These are phyloP conservation scores for Ceyx melanurus DNA, from an alignment of 2,113 vertebrate genomes.

Conservation along the genomic window DNA sequence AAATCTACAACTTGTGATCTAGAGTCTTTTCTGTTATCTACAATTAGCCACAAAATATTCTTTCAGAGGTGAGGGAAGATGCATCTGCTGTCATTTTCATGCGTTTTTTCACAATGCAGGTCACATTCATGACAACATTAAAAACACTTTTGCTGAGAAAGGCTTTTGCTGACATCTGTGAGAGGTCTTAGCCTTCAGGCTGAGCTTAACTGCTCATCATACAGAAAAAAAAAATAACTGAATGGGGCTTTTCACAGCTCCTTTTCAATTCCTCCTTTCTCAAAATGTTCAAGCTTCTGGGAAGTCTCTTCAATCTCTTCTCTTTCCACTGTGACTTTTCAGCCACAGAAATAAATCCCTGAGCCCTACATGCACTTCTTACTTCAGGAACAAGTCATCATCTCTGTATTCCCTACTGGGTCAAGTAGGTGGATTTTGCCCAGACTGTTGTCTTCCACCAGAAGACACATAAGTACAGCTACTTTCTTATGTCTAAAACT, in stretches of 20 bases:
- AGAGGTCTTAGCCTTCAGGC: not conserved
- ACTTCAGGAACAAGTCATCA: not conserved
- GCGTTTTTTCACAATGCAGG: not conserved
- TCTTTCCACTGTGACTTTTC: not conserved
- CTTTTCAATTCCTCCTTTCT: not conserved
- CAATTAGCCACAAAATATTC: not conserved
- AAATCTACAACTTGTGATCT: not conserved
- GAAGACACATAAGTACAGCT: not conserved
- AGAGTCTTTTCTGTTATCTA: too few relatives aligned
- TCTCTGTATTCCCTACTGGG: not conserved
- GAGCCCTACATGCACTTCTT: not conserved
- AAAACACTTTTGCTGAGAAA: not conserved
- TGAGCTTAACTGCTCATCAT: not conserved
- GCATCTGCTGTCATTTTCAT: not conserved
- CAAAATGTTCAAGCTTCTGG: not conserved
- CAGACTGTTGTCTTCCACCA: not conserved
- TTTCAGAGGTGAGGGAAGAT: not conserved
- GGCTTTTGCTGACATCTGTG: not conserved
- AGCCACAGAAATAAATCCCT: not conserved
- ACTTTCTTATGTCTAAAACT: not conserved
- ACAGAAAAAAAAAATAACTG: not conserved
- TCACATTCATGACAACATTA: not conserved
- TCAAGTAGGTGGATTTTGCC: not conserved
- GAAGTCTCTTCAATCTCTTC: not conserved
- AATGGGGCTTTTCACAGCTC: not conserved